Conservation (phyloP, 2,797 vertebrate genomes). For the Champsocephalus esox region DNA sequence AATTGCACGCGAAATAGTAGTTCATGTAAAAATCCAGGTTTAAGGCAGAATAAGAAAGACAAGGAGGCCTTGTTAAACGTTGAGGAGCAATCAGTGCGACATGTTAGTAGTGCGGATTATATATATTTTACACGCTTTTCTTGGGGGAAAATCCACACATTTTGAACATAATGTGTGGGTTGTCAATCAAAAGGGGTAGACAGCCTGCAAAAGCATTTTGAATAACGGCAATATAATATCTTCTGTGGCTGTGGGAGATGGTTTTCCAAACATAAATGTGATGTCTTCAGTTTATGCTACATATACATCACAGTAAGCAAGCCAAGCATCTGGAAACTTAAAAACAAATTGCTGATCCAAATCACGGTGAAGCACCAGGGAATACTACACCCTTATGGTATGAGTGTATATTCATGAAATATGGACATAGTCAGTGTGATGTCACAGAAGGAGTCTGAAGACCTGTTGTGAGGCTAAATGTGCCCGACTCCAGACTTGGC, state of each 20-base stretch:
- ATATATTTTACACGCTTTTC: background rate
- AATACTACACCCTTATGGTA: background rate
- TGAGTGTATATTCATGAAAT: too few species aligned
- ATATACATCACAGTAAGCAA: constrained; percentile 3
- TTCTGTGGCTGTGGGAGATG: background rate
- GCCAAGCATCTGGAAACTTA: background rate
- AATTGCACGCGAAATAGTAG: constrained; percentile 34
- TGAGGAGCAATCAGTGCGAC: background rate
- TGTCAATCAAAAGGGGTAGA: background rate
- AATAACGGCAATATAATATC: background rate
- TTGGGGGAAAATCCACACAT: background rate
- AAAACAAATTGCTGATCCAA: background rate
- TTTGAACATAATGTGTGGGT: background rate
- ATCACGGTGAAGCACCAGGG: background rate
- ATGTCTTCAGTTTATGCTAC: background rate
- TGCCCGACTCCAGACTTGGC: too few species aligned
- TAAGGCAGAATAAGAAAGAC: constrained; percentile 15
- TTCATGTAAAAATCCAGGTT: constrained; percentile 35
- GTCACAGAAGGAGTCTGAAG: too few species aligned
- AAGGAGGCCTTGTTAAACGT: constrained; percentile 6
- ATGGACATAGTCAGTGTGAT: too few species aligned
- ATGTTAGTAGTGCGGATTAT: background rate
- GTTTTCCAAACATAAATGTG: background rate
- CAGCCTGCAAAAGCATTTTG: background rate
- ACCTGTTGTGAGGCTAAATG: too few species aligned